A percentile compares a stretch with the other conserved stretches of the same genome.
These are phyloP conservation scores for Passerina amoena DNA, from an alignment of 2,113 vertebrate species.

Conservation along the genomic window DNA sequence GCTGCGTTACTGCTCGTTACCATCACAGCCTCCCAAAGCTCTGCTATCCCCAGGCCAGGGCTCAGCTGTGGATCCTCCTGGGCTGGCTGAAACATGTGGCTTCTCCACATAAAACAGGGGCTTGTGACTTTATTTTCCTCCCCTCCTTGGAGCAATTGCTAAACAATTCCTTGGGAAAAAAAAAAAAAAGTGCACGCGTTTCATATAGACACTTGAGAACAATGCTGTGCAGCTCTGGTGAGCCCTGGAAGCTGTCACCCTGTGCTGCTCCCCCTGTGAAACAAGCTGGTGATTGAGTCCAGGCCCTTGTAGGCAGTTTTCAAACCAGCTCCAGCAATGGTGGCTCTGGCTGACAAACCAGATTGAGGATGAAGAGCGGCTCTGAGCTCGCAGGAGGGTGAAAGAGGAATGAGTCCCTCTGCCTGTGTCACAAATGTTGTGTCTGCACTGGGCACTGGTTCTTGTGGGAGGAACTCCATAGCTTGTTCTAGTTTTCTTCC, in stretches of 20 bases:
- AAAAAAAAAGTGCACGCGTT: not conserved
- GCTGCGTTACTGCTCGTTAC: not conserved
- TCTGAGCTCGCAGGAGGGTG: not conserved
- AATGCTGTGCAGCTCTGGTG: not conserved
- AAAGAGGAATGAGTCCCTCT: not conserved
- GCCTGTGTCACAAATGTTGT: not conserved
- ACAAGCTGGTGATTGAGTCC: not conserved
- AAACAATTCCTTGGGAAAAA: not conserved
- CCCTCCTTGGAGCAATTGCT: slow-evolving; percentile 25
- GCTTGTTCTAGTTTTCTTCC: not conserved
- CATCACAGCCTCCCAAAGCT: not conserved
- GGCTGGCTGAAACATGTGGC: slow-evolving; percentile 4
- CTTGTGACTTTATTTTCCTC: slow-evolving; percentile 28
- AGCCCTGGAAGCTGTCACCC: slow-evolving; percentile 7
- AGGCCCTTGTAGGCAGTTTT: not conserved
- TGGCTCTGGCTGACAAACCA: not conserved
- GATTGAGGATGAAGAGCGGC: not conserved
- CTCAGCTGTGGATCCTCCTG: not conserved
- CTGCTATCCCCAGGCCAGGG: not conserved
- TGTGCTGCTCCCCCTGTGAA: not conserved
- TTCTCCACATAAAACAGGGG: slow-evolving; percentile 31
- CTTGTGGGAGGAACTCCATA: not conserved
- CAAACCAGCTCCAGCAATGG: not conserved
- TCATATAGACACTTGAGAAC: slow-evolving; percentile 3
- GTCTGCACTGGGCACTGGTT: fast-evolving